Evolutionary conservation across 2,113 vertebrate genomes (phyloP), one percentile per base, ranked within the genome.

Genomic region (Diglossa brunneiventris): DNA sequence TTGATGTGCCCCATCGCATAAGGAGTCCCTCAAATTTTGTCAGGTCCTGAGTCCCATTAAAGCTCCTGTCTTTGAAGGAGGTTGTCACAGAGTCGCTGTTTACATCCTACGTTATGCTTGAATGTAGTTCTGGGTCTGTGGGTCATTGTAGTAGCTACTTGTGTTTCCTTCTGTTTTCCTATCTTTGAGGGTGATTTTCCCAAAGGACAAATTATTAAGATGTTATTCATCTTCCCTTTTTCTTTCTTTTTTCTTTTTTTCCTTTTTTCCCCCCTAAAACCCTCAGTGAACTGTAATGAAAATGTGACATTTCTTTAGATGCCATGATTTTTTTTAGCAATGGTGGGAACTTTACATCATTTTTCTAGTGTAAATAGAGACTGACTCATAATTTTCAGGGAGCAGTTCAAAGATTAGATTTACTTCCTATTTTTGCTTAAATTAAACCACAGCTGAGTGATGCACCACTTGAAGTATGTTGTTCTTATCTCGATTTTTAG

Each of bases 341-440:
- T 18, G 8, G 63, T 92, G 81, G 42, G 47, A 96, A 90, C 67
- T 85, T 94, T 61, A 33, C 39, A n/a, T 77, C 11, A 18, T 90
- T 88, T 83, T 85, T 55, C 33, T 67, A n/a, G 27, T 64, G 63
- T 83, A 88, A 93, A 80, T 74, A 86, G 55, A 67, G 30, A 19
- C 75, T 94, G 83, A 89, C 64, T 95, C 79, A 86, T 80, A n/a
- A 37, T 90, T 92, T 86, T 92, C 75, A 80, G 44, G 24, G 47
- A 83, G 27, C 64, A 68, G 49, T 74, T 95, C 33, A 79, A 87
- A 89, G 76, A 41, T 83, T 79, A 85, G 24, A 12, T 76, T 72
- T 90, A 9, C 33, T 93, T 91, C 64, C 56, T 77, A 39, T 74
- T 77, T 90, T 70, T 90, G 70, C 6, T 75, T 88, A 68, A 66